These are phyloP conservation scores for Piaya cayana DNA, from an alignment of 2,113 vertebrate species.

Conservation along the genomic window DNA sequence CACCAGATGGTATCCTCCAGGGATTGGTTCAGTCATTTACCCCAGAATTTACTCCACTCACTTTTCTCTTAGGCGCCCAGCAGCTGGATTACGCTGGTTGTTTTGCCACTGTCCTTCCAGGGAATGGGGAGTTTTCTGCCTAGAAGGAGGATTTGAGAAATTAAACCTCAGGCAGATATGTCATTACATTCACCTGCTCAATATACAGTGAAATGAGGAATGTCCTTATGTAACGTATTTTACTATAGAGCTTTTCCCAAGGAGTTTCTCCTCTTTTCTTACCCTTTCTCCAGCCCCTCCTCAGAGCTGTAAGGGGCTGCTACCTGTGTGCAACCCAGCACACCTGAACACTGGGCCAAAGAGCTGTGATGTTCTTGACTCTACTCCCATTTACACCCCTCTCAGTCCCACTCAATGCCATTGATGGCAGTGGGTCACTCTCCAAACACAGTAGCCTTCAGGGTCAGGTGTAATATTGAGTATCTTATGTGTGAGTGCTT, in stretches of 20 bases:
- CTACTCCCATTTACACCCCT: neutral
- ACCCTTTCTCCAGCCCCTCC: neutral
- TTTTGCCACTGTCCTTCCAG: neutral
- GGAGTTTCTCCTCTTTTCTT: neutral
- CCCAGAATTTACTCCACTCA: neutral
- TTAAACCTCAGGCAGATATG: neutral
- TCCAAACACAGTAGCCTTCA: neutral
- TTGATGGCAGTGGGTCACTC: neutral
- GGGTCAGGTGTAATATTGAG: neutral
- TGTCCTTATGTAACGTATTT: neutral
- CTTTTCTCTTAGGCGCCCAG: neutral
- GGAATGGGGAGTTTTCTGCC: neutral
- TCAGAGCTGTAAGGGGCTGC: neutral
- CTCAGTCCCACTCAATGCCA: accelerated
- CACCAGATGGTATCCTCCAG: neutral
- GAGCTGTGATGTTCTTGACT: neutral
- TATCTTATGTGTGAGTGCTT: neutral
- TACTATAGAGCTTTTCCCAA: neutral
- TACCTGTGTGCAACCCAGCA: neutral
- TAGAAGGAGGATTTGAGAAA: neutral
- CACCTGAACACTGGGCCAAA: neutral
- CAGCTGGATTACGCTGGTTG: neutral
- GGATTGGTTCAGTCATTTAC: neutral
- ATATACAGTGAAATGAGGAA: neutral
- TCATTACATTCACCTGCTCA: neutral